Conservation (phyloP, 2,888 invertebrate species). For the Candidula unifasciata region DNA sequence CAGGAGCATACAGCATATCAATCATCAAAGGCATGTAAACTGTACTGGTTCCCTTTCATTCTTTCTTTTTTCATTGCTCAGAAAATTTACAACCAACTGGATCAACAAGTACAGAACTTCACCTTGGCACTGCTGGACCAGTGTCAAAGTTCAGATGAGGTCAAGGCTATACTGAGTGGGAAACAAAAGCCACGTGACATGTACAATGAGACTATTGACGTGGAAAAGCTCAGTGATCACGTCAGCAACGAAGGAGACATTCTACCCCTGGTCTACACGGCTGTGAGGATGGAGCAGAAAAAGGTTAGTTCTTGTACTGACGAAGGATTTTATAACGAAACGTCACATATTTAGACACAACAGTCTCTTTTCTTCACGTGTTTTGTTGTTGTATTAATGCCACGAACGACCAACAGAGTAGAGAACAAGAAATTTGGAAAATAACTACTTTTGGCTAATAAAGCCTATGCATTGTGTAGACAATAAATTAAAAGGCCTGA, state of each 20-base stretch:
- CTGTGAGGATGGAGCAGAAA: constrained; percentile 63
- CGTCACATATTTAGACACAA: neutral
- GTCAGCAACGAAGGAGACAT: constrained; percentile 47
- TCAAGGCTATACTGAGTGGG: constrained; percentile 66
- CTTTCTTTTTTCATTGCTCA: too few relatives aligned
- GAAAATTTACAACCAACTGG: constrained; percentile 70
- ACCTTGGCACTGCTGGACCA: constrained; percentile 72
- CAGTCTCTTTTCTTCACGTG: too few relatives aligned
- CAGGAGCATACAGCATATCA: too few relatives aligned
- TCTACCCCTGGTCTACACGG: constrained; percentile 60
- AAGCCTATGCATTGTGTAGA: too few relatives aligned
- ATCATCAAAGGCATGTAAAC: too few relatives aligned
- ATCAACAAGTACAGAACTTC: constrained; percentile 70
- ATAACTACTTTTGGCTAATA: too few relatives aligned
- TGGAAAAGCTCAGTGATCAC: constrained; percentile 1
- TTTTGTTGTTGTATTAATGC: too few relatives aligned
- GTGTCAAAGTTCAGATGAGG: constrained; percentile 73
- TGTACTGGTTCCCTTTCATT: too few relatives aligned
- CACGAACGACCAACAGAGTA: too few relatives aligned
- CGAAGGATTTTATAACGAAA: neutral
- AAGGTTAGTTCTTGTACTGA: constrained; percentile 48
- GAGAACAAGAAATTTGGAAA: too few relatives aligned
- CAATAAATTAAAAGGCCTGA: too few relatives aligned
- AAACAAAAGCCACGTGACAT: constrained; percentile 48
- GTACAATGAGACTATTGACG: neutral